Evolutionary conservation across 2,888 invertebrate genomes (phyloP).

Genomic region (Linnaemya vulpina): DNA sequence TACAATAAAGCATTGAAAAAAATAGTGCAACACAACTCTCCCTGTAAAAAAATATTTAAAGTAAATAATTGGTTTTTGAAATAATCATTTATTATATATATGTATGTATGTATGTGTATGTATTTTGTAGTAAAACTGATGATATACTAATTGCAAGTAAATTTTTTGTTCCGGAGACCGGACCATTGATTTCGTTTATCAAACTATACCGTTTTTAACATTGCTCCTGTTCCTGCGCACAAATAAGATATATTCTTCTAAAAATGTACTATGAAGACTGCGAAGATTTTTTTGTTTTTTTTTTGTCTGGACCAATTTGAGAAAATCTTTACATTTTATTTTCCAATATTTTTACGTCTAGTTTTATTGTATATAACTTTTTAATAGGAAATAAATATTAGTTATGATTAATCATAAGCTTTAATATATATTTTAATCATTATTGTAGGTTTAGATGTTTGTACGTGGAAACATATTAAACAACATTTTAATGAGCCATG

Average conservation of each 20-base stretch:
- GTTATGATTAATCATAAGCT: conserved; percentile 60
- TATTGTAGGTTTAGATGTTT: conserved; percentile 28
- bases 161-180: conserved; percentile 50
- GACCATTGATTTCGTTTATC: conserved; percentile 43
- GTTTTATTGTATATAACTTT: conserved; percentile 2
- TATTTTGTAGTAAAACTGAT: not conserved
- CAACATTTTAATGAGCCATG: conserved; percentile 43
- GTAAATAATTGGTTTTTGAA: not conserved
- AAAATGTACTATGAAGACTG: conserved; percentile 39
- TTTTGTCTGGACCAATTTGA: conserved; percentile 60
- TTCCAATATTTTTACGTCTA: conserved; percentile 12
- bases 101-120: not conserved
- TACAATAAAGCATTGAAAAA: no score
- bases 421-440: conserved; percentile 53
- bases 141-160: conserved; percentile 31
- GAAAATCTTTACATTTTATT: conserved; percentile 51
- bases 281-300: conserved; percentile 46
- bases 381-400: conserved; percentile 1
- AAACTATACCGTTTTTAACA: conserved; percentile 61
- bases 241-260: conserved; percentile 40
- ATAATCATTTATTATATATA: no score
- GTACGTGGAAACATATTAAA: conserved; percentile 35
- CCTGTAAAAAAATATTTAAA: no score
- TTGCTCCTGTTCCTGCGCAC: conserved; percentile 66
- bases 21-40: no score